Evolutionary conservation across 2,888 invertebrate species (phyloP).

Genomic region (Hemithea aestivaria): DNA sequence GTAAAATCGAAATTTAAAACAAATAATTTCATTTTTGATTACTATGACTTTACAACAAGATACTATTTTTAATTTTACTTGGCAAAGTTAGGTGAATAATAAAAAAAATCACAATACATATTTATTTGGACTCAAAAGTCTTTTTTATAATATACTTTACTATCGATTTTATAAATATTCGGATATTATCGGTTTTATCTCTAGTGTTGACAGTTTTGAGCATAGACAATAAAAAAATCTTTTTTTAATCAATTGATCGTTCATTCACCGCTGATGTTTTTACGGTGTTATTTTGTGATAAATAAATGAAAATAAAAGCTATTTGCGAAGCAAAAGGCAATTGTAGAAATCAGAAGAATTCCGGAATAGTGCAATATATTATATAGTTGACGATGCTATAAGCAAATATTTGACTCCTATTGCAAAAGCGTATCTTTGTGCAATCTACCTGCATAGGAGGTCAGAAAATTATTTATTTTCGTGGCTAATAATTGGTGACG

Average conservation of each 20-base stretch:
- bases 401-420: constrained; percentile 45
- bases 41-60: no score
- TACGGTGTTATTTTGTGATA: constrained; percentile 73
- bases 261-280: constrained; percentile 79
- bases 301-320: constrained; percentile 69
- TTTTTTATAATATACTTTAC: no score
- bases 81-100: no score
- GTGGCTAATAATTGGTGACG: constrained; percentile 62
- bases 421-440: constrained; percentile 59
- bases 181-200: constrained; percentile 29
- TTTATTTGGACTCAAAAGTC: no score
- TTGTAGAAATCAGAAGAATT: constrained; percentile 56
- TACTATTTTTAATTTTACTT: no score
- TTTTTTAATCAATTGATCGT: constrained; percentile 74
- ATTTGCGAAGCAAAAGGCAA: constrained; percentile 57
- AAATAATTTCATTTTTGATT: no score
- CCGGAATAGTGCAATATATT: constrained; percentile 64
- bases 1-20: no score
- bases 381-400: constrained; percentile 43
- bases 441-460: constrained; percentile 72
- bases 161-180: constrained; percentile 15
- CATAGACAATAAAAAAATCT: constrained; percentile 51
- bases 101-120: no score
- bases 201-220: constrained; percentile 47
- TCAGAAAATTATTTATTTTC: constrained; percentile 58